Conservation (phyloP, 1,140 invertebrate genomes). For the Bombus polaris region DNA sequence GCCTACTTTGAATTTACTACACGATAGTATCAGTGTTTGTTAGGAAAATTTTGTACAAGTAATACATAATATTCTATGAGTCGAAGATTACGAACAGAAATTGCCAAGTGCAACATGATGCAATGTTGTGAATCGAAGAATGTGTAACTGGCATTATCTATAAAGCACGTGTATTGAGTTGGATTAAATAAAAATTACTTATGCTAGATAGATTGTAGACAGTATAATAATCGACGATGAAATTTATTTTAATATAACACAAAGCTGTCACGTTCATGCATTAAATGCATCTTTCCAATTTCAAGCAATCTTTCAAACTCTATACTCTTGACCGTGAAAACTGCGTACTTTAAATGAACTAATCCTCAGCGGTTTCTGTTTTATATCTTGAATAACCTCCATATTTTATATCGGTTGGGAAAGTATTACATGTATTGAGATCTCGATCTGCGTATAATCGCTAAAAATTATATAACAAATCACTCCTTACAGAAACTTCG, state of each 20-base stretch:
- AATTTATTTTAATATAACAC: background rate
- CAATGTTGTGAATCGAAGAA: background rate
- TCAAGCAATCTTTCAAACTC: background rate
- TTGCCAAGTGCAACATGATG: background rate
- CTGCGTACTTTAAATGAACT: background rate
- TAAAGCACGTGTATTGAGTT: background rate
- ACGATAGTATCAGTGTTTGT: no score
- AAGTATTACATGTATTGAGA: background rate
- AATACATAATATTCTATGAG: background rate
- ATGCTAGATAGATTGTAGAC: background rate
- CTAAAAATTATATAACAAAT: conserved; percentile 42
- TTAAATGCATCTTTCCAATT: background rate
- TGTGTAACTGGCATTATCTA: background rate
- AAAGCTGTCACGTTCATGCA: background rate
- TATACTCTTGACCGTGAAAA: background rate
- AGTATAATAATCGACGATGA: background rate
- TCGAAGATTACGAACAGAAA: background rate
- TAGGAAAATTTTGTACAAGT: background rate
- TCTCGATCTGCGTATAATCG: background rate
- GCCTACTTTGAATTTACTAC: no score
- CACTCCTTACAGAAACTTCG: background rate
- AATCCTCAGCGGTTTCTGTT: background rate
- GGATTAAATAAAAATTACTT: background rate
- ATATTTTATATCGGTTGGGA: no score
- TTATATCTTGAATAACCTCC: background rate